Evolutionary conservation across 2,888 invertebrate genomes (phyloP), one percentile per base, ranked within the genome.

Genomic region (Hypomecis punctinalis): DNA sequence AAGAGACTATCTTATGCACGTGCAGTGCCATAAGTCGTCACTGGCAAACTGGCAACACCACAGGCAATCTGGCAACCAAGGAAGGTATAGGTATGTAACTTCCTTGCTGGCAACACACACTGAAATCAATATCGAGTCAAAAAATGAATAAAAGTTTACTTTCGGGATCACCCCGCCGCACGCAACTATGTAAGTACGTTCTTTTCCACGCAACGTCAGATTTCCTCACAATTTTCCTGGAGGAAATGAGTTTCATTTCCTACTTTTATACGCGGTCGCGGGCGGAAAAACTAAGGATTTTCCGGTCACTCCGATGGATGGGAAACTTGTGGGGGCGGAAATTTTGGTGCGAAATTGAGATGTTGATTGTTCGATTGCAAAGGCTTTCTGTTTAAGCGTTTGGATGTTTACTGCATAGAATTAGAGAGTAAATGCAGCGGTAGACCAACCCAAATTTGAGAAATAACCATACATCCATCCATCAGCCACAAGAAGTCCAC

Each of bases 221-320:
- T 66, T 61, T 43, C 54, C 51, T 59, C 56, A 56, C 56, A 56
- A 47, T 56, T 64, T 60, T 51, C 66, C 58, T 40, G 42, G n/a
- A 63, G 66, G 66, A 66, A 66, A 66, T 66, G 66, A 59, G 56
- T 56, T 60, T 60, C 63, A 66, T 66, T 66, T 66, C 66, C 66
- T 56, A 63, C 43, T 55, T 60, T 62, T 66, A 62, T 55, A 56
- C 55, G 63, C 52, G 61, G 58, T 42, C 54, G 66, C 53, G 58
- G 35, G 57, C 69, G 65, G 63, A 66, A 67, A 65, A 71, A 69
- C 71, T 69, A 62, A 69, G 59, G 63, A 67, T 67, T 71, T 68
- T 71, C 70, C 65, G 70, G 68, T 67, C 71, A 66, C 67, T 67
- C 53, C 66, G 58, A 48, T 56, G 45, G 47, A 61, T 58, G 63